These are phyloP conservation scores for Ryuthela nishihirai DNA, from an alignment of 2,888 invertebrate genomes.

Conservation along the genomic window DNA sequence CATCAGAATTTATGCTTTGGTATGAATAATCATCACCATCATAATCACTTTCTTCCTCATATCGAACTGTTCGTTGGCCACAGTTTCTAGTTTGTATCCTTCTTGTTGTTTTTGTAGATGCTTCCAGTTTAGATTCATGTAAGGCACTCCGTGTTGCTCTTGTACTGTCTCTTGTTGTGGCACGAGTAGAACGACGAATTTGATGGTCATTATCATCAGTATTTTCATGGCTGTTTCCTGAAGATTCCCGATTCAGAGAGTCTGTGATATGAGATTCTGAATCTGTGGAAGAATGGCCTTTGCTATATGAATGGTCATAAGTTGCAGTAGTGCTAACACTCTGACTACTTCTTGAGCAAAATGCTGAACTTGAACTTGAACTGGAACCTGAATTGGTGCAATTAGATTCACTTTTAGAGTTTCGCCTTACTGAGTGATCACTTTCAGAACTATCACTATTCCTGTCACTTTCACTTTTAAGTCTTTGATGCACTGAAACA, in stretches of 20 bases:
- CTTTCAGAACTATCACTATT: too few species aligned
- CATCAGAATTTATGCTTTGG: slow-evolving; percentile 42
- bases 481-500: too few species aligned
- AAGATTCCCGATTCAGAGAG: background rate
- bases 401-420: too few species aligned
- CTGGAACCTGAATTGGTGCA: too few species aligned
- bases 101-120: slow-evolving; percentile 7
- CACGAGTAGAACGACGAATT: slow-evolving; percentile 24
- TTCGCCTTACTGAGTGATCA: too few species aligned
- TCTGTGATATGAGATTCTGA: too few species aligned
- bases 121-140: slow-evolving; percentile 11
- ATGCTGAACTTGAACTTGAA: too few species aligned
- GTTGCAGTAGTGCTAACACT: too few species aligned
- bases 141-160: slow-evolving; percentile 38
- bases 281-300: too few species aligned
- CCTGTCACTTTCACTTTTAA: too few species aligned
- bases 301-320: too few species aligned
- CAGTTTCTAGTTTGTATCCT: slow-evolving; percentile 43
- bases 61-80: slow-evolving; percentile 50
- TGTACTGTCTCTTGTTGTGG: slow-evolving; percentile 33
- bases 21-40: slow-evolving; percentile 26
- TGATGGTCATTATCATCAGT: slow-evolving; percentile 28
- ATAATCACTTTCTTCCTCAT: slow-evolving; percentile 48
- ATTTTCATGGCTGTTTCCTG: background rate
- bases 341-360: too few species aligned